phyloP scores from a whole-genome alignment of 1,140 invertebrate genomes.

The Apolygus lucorum region DNA sequence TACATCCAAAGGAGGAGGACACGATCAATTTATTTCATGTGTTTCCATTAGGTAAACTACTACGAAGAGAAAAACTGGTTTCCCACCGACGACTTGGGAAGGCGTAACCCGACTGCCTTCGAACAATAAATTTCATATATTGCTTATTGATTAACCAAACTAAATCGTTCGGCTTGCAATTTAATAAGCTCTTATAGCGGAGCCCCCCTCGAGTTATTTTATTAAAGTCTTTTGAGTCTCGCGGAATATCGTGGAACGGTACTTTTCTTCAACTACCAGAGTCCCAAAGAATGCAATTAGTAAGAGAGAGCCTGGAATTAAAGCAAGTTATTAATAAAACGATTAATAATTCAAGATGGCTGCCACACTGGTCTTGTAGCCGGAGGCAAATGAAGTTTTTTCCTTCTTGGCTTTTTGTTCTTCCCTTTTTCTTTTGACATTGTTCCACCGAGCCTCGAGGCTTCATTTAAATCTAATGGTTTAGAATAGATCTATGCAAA shows the following conservation, averaged over 20 bases:
- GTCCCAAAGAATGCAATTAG: constrained; percentile 12
- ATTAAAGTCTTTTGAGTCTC: neutral
- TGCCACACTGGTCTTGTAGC: neutral
- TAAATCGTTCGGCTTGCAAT: neutral
- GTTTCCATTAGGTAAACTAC: neutral
- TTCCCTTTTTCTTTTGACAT: no score
- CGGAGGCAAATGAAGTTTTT: constrained; percentile 1
- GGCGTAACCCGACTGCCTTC: neutral
- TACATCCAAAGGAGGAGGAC: neutral
- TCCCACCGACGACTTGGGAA: neutral
- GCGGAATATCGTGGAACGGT: neutral
- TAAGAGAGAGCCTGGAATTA: constrained; percentile 8
- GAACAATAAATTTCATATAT: neutral
- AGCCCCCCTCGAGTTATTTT: neutral
- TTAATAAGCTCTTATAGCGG: neutral
- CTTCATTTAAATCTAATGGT: no score
- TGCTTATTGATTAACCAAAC: neutral
- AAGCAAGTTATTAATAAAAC: constrained; percentile 17
- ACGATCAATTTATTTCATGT: neutral
- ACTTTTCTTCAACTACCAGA: neutral
- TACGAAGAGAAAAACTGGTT: neutral
- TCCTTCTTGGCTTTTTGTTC: no score
- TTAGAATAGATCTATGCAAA: no score
- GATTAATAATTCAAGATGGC: constrained; percentile 15
- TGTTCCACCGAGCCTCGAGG: no score